Evolutionary conservation across 2,113 vertebrate species (phyloP).

Genomic region (Psittacus erithacus): DNA sequence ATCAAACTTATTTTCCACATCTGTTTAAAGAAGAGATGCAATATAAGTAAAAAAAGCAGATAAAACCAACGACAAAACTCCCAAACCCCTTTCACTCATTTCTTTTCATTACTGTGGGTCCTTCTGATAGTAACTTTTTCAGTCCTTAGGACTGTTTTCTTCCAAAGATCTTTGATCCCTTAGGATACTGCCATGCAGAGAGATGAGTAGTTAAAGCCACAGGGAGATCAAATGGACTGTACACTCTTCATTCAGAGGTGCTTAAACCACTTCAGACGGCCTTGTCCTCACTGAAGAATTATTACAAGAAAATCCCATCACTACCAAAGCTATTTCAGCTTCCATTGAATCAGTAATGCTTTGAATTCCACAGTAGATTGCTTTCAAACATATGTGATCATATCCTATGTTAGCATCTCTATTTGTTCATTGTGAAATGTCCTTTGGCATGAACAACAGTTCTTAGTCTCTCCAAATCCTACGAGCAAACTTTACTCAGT

Average conservation of each 20-base stretch:
- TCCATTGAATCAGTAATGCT: not conserved
- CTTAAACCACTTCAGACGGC: not conserved
- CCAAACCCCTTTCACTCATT: not conserved
- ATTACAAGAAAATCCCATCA: not conserved
- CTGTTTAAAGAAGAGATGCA: not conserved
- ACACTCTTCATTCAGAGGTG: not conserved
- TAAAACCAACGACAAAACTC: not conserved
- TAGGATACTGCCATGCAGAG: not conserved
- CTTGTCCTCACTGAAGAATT: not conserved
- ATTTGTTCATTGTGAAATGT: not conserved
- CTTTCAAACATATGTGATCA: not conserved
- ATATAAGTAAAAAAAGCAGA: not conserved
- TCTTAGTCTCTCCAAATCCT: not conserved
- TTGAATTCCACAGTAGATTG: not conserved
- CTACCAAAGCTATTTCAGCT: not conserved
- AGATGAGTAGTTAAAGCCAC: constrained; percentile 18
- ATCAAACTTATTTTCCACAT: not conserved
- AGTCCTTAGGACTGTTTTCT: not conserved
- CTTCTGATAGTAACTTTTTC: not conserved
- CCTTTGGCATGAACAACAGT: not conserved
- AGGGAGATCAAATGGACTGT: not conserved
- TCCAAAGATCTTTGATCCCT: not conserved
- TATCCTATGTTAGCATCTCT: not conserved
- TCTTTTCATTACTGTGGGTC: not conserved
- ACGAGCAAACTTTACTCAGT: not conserved